Base-by-base conservation (phyloP, 2,113 vertebrate species). In the Colistium nudipinnis region DNA sequence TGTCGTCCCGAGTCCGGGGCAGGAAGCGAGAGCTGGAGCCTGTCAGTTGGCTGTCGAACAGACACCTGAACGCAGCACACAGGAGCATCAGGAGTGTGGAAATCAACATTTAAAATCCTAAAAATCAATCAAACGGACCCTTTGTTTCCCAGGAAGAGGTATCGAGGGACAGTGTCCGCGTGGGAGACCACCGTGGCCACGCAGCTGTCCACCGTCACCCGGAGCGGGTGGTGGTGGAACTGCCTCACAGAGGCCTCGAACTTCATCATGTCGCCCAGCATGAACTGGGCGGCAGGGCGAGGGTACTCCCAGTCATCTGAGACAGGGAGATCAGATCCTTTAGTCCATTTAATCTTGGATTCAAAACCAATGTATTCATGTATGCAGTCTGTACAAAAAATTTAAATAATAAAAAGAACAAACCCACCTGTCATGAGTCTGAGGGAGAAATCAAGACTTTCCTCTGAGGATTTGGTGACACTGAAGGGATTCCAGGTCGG, bases 151-250 rank as follows among this genome's bases (percentile, higher is more conserved):
- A 92, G 60, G 64, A 92, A 90, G n/a, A 47, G 1, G 36, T 91
- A 91, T 57, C 83, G 70, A 1, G 90, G 89, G 39, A 81, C 74
- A 0, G 86, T 79, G 36, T 83, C 81, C 0, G 51, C 1, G 10
- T 83, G 78, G 0, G 70, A 78, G 35, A 45, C 43, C 31, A 85
- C 9, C 0, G 88, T 88, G 9, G 87, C 90, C 48, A 90, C 64
- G 9, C 90, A 92, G 70, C 43, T 25, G 75, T 92, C 90, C 72
- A 91, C 82, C 1, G 30, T 74, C 81, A 84, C 83, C 16, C 78
- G 78, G 31, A 92, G 86, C 0, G 90, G 86, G 2, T 36, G 1
- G 13, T 91, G 87, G 13, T 90, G 51, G 47, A 90, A 87, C 61
- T 57, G 80, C n/a, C 44, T 62, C 19, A 90, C 76, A 0, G 76